These are phyloP conservation scores for Gryllus bimaculatus DNA, from an alignment of 1,140 invertebrate species.

Conservation along the genomic window DNA sequence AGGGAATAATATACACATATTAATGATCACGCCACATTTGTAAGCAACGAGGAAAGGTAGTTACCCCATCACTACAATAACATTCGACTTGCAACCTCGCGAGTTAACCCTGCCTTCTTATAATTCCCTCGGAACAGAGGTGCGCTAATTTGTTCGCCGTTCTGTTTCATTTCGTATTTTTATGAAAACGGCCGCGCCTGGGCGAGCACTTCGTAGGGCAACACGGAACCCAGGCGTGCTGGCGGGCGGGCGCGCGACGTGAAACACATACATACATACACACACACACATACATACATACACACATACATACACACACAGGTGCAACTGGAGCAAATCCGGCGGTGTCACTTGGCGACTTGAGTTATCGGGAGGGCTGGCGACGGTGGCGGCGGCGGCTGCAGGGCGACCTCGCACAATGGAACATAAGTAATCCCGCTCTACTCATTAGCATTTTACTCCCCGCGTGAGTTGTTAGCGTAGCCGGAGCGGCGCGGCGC, in stretches of 20 bases:
- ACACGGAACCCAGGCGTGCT: neutral
- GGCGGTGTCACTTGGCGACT: neutral
- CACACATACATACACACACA: neutral
- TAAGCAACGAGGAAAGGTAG: too few relatives aligned
- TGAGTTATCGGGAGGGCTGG: neutral
- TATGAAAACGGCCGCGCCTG: neutral
- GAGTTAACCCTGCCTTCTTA: neutral
- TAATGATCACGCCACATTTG: too few relatives aligned
- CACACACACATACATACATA: neutral
- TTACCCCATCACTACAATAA: too few relatives aligned
- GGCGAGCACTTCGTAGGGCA: neutral
- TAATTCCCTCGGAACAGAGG: neutral
- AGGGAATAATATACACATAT: too few relatives aligned
- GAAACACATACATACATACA: too few relatives aligned
- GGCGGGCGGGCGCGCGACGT: too few relatives aligned
- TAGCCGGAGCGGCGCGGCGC: too few relatives aligned
- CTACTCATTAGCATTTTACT: neutral
- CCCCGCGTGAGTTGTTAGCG: neutral
- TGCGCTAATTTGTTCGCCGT: neutral
- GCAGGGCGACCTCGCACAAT: neutral
- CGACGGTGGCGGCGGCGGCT: neutral
- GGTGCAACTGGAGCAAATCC: neutral
- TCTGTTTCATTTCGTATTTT: neutral
- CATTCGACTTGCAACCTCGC: too few relatives aligned
- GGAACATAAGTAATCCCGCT: slow-evolving; percentile 1